Percentiles rank a stretch among this genome's conserved stretches.
Evolutionary conservation across 2,888 invertebrate species (phyloP).

Genomic region (Dryobota labecula): DNA sequence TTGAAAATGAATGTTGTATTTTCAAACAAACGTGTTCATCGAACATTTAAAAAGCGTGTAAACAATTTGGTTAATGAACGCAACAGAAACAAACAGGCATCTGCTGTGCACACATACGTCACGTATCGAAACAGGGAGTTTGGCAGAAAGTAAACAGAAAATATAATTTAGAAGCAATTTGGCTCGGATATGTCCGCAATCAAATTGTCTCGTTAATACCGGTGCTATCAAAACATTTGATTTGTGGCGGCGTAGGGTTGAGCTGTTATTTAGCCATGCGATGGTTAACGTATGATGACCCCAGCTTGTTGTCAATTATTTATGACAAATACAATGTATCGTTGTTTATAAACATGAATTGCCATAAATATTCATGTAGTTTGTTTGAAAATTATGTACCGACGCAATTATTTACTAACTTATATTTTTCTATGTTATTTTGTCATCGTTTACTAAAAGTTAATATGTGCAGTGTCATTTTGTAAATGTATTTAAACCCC

Average conservation of each 20-base stretch:
- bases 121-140: conserved; percentile 87
- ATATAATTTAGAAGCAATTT: conserved; percentile 91
- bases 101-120: conserved; percentile 80
- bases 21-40: conserved; percentile 67
- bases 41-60: conserved; percentile 77
- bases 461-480: conserved; percentile 27
- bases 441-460: conserved; percentile 39
- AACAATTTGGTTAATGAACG: conserved; percentile 85
- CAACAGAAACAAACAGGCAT: conserved; percentile 84
- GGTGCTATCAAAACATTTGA: conserved; percentile 91
- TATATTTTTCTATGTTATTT: conserved; percentile 33
- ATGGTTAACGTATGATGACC: conserved; percentile 84
- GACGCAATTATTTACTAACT: conserved; percentile 18
- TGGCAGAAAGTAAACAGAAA: conserved; percentile 90
- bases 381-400: conserved; percentile 21
- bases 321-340: conserved; percentile 72
- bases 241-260: conserved; percentile 83
- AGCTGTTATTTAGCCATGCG: conserved; percentile 85
- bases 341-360: conserved; percentile 64
- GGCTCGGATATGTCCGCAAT: conserved; percentile 90
- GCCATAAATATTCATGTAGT: conserved; percentile 52
- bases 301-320: conserved; percentile 85
- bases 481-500: conserved; percentile 10
- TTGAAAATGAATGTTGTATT: conserved; percentile 33
- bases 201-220: conserved; percentile 91